Percentiles rank a stretch among this genome's conserved stretches.
phyloP scores from a whole-genome alignment of 2,797 vertebrate genomes.

The Caiman crocodilus region DNA sequence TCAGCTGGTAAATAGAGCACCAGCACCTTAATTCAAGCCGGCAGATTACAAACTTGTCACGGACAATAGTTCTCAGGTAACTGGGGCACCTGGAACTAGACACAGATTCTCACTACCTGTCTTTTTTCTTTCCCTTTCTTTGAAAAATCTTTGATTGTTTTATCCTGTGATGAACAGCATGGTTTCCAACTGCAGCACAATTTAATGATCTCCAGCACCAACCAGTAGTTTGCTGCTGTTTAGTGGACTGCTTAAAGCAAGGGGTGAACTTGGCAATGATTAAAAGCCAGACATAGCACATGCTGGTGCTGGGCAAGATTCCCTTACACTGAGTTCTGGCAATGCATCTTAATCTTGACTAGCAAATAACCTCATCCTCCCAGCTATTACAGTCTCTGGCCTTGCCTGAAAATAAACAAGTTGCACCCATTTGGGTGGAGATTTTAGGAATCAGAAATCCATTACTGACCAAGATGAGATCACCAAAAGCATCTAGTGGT shows the following conservation, averaged over 20 bases:
- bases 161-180: neutral
- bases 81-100: neutral
- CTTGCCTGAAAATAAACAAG: neutral
- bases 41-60: neutral
- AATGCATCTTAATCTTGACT: neutral
- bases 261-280: neutral
- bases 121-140: neutral
- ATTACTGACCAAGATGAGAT: neutral
- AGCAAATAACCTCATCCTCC: neutral
- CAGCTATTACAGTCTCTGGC: neutral
- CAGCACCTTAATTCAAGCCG: neutral
- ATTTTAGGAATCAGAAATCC: neutral
- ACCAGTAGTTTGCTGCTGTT: neutral
- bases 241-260: neutral
- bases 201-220: neutral
- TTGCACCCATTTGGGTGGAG: neutral
- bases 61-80: neutral
- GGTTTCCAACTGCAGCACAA: neutral
- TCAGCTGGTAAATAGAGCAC: neutral
- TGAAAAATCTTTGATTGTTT: neutral
- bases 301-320: neutral
- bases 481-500: accelerated
- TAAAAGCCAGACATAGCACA: neutral
- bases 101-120: neutral
- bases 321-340: neutral